Percentiles rank a stretch among this genome's conserved stretches.
These are phyloP conservation scores for Ethmia dodecea DNA, from an alignment of 2,888 invertebrate genomes.

Conservation along the genomic window DNA sequence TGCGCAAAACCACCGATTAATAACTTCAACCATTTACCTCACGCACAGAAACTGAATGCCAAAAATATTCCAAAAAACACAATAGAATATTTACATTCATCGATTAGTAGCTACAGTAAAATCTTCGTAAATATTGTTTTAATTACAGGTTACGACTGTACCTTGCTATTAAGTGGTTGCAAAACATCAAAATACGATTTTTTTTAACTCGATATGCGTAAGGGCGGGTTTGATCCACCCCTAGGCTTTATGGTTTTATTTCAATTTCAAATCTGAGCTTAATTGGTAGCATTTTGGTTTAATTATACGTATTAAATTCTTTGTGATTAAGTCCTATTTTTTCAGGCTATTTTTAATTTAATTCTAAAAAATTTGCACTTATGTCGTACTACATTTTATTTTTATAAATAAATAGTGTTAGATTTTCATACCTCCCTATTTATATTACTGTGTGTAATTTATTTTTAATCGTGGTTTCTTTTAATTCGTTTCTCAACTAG, in stretches of 20 bases:
- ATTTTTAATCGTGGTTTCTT: no score
- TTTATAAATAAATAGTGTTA: no score
- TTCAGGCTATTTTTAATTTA: no score
- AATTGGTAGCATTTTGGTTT: conserved; percentile 45
- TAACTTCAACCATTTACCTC: background rate
- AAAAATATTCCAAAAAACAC: conserved; percentile 23
- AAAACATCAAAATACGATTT: conserved; percentile 56
- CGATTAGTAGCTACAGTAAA: conserved; percentile 58
- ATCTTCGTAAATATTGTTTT: conserved; percentile 56
- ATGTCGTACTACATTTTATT: no score
- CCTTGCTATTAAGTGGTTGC: conserved; percentile 64
- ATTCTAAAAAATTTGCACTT: no score
- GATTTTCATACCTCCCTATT: no score
- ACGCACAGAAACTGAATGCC: conserved; percentile 1
- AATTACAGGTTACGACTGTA: conserved; percentile 48
- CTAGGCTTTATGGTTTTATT: conserved; percentile 43
- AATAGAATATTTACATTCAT: conserved; percentile 32
- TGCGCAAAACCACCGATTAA: conserved; percentile 4
- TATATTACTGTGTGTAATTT: no score
- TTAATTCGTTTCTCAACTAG: no score
- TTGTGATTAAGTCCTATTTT: conserved; percentile 44
- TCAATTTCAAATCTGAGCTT: conserved; percentile 45
- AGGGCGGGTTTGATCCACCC: conserved; percentile 46
- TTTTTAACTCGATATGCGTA: conserved; percentile 28
- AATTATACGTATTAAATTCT: conserved; percentile 50